Conservation (phyloP, 1,140 invertebrate species). For the Drosophila subobscura region DNA sequence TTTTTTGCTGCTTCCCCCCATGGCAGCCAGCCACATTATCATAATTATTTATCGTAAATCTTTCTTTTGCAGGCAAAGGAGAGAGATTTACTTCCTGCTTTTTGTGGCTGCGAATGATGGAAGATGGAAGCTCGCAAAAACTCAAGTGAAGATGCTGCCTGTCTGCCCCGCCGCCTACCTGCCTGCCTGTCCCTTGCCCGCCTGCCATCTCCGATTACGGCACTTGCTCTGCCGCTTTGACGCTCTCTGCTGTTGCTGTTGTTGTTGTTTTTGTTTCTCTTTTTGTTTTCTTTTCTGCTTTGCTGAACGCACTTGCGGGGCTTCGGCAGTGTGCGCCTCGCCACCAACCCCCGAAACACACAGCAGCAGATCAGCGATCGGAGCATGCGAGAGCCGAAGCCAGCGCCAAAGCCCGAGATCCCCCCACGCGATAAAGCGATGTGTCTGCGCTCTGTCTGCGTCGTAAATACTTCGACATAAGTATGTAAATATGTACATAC, state of each 20-base stretch:
- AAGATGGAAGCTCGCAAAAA: slow-evolving; percentile 2
- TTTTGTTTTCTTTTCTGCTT: no score
- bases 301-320: slow-evolving; percentile 29
- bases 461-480: slow-evolving; percentile 56
- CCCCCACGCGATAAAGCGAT: slow-evolving; percentile 49
- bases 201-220: slow-evolving; percentile 36
- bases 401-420: slow-evolving; percentile 41
- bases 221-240: slow-evolving; percentile 40
- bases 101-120: slow-evolving; percentile 1
- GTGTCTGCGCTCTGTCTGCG: slow-evolving; percentile 56
- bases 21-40: slow-evolving; percentile 37
- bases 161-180: no score
- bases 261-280: no score
- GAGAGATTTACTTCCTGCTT: slow-evolving; percentile 62
- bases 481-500: background rate
- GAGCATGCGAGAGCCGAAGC: background rate
- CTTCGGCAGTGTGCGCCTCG: slow-evolving; percentile 10
- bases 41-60: slow-evolving; percentile 72
- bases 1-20: background rate
- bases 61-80: slow-evolving; percentile 44
- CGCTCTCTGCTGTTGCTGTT: background rate
- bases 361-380: no score
- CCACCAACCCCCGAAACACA: no score
- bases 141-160: background rate
- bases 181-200: background rate